Evolutionary conservation across 2,888 invertebrate genomes (phyloP), one percentile per base, ranked within the genome.

Genomic region (Megamerina dolium): DNA sequence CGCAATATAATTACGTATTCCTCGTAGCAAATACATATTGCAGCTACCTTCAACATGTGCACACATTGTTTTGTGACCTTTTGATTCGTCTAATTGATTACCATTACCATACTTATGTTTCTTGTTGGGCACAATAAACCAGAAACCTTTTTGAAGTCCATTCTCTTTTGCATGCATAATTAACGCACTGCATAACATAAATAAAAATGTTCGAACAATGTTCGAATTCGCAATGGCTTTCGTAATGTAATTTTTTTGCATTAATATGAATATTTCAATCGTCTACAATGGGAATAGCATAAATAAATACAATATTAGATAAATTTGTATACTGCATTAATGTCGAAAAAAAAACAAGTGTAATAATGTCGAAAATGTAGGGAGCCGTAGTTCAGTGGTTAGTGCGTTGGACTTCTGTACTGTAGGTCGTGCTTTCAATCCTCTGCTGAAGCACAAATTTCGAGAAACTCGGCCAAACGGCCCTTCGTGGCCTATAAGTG

Each of bases 181-280:
- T 13, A 61, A 26, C 0, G 56, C 45, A 34, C 66, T 67, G 44
- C 57, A 58, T 16, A 38, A 35, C 67, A 67, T 67, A 40, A 67
- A 67, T 12, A 65, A 3, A 9, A 56, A 35, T 5, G 61, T 59
- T 44, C 60, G 60, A 4, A 59, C 9, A 0, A 37, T 2, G 33
- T 41, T 42, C 0, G 63, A 64, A 4, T 49, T 36, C 4, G 39
- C 45, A 6, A 64, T 36, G 3, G 45, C 14, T 19, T 42, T 50
- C 21, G 56, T 55, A 6, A 60, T 1, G 3, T 39, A 14, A 43
- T 56, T 57, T 19, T 38, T 45, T 4, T 54, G 54, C 40, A 48
- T 54, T 6, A 59, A 18, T 5, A 66, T 27, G 14, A 56, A 23
- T 18, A 54, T 54, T 38, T 64, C 66, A 9, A 63, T 53, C 0